These are phyloP conservation scores for Epsilonema sp. DNA, from an alignment of 2,888 invertebrate species.

Conservation along the genomic window DNA sequence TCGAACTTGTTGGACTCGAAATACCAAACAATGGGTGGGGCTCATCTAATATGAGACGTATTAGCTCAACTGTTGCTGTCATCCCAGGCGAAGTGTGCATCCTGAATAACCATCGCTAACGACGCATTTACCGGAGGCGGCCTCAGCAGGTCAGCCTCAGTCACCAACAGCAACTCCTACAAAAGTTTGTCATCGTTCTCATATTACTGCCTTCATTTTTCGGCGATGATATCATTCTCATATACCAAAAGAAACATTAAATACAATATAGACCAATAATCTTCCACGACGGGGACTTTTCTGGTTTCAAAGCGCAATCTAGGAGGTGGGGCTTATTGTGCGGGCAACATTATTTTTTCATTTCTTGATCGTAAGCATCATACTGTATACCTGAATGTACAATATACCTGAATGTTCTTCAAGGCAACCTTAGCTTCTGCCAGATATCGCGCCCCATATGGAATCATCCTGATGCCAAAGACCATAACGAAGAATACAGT, in stretches of 20 bases:
- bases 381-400: too few species aligned
- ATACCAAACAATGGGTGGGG: too few species aligned
- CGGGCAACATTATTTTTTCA: too few species aligned
- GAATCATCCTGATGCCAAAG: conserved; percentile 33
- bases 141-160: conserved; percentile 33
- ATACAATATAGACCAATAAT: conserved; percentile 12
- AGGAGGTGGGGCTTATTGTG: too few species aligned
- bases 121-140: conserved; percentile 34
- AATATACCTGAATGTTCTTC: conserved; percentile 28
- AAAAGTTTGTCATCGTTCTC: conserved; percentile 3
- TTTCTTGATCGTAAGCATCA: too few species aligned
- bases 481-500: conserved; percentile 35
- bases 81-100: conserved; percentile 38
- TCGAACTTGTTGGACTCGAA: too few species aligned
- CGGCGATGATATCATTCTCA: too few species aligned
- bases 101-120: conserved; percentile 36
- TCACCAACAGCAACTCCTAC: conserved; percentile 33
- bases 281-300: too few species aligned
- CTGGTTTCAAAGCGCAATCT: too few species aligned
- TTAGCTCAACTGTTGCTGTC: too few species aligned
- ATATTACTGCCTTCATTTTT: too few species aligned
- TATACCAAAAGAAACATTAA: conserved; percentile 8
- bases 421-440: conserved; percentile 30
- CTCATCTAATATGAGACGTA: too few species aligned
- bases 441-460: conserved; percentile 29